These are phyloP conservation scores for Asarcornis scutulata DNA, from an alignment of 2,113 vertebrate genomes.

Conservation along the genomic window DNA sequence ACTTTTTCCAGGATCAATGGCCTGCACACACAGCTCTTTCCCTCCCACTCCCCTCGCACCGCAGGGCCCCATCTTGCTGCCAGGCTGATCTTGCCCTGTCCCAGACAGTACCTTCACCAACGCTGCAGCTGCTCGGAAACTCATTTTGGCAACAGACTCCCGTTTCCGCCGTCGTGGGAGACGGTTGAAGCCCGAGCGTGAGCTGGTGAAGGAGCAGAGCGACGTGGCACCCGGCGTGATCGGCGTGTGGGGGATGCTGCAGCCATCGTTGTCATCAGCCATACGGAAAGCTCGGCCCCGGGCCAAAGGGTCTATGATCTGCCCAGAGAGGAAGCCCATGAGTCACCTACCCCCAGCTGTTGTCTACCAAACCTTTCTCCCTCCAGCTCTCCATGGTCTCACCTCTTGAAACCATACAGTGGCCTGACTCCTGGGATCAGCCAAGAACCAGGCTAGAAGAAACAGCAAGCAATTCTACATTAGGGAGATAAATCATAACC, in stretches of 20 bases:
- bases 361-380: not conserved
- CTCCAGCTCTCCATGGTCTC: not conserved
- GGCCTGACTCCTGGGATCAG: not conserved
- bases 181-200: conserved; percentile 92
- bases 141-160: conserved; percentile 98
- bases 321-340: not conserved
- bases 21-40: not conserved
- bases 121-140: conserved; percentile 93
- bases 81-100: not conserved
- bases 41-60: not conserved
- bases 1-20: not conserved
- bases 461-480: not conserved
- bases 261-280: conserved; percentile 91
- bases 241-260: conserved; percentile 92
- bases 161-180: conserved; percentile 91
- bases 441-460: not conserved
- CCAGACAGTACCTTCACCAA: conserved; percentile 86
- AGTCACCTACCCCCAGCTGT: not conserved
- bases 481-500: not conserved
- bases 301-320: conserved; percentile 96
- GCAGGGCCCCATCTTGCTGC: not conserved
- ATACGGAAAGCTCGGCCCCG: conserved; percentile 94
- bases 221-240: conserved; percentile 92
- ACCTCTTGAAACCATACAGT: not conserved
- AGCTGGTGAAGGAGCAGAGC: conserved; percentile 97